These are phyloP conservation scores for Morone chrysops DNA, from an alignment of 2,113 vertebrate species.

Conservation along the genomic window DNA sequence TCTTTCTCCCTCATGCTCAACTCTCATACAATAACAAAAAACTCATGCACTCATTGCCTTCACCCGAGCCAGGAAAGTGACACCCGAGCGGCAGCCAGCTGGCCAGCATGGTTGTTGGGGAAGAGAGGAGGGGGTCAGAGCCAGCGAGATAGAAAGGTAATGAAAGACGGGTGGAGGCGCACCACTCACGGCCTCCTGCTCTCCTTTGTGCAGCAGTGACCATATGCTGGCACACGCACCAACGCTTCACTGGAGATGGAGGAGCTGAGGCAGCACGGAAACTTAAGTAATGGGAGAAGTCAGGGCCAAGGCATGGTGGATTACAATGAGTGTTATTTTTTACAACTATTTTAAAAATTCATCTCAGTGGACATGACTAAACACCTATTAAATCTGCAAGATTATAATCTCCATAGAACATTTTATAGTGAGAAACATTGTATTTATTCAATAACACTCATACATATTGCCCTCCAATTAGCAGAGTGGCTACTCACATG, in stretches of 20 bases:
- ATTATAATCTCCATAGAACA: conserved; percentile 1
- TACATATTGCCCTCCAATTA: conserved; percentile 33
- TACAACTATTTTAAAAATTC: conserved; percentile 58
- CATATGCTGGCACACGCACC: conserved; percentile 69
- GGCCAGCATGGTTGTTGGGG: conserved; percentile 57
- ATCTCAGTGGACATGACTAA: conserved; percentile 23
- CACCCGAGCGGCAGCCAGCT: conserved; percentile 78
- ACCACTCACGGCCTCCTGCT: conserved; percentile 49
- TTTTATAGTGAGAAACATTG: conserved; percentile 1
- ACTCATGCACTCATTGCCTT: conserved; percentile 47
- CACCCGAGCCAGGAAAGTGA: conserved; percentile 76
- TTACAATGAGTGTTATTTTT: conserved; percentile 64
- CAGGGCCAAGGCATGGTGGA: conserved; percentile 44
- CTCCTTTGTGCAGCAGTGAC: conserved; percentile 70
- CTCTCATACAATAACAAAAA: conserved; percentile 55
- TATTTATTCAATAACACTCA: conserved; percentile 38
- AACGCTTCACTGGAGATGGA: conserved; percentile 68
- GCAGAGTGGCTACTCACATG: conserved; percentile 58
- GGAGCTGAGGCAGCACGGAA: conserved; percentile 69
- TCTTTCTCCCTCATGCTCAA: conserved; percentile 31
- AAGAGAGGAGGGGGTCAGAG: conserved; percentile 61
- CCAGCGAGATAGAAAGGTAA: conserved; percentile 82
- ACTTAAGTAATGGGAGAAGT: conserved; percentile 81
- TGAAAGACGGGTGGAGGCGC: conserved; percentile 79
- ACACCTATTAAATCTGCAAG: background rate